Conservation (phyloP, 1,140 invertebrate species). For the Cyphomyrmex costatus region DNA sequence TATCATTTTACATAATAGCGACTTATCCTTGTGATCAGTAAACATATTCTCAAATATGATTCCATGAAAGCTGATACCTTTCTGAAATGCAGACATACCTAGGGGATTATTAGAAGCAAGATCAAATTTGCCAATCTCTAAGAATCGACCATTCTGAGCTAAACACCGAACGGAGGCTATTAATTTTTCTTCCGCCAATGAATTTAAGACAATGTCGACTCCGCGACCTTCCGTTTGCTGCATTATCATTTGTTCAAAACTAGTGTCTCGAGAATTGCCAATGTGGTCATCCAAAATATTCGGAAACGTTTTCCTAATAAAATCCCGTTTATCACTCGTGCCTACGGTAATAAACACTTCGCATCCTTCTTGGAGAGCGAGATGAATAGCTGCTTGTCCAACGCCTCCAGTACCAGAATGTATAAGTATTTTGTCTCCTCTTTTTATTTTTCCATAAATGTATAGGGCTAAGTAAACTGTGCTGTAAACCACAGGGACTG, state of each 20-base stretch:
- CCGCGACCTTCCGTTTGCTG: conserved; percentile 88
- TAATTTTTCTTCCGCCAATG: conserved; percentile 92
- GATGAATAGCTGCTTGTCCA: conserved; percentile 82
- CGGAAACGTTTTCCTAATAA: conserved; percentile 90
- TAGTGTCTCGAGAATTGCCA: conserved; percentile 90
- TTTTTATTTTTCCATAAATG: conserved; percentile 86
- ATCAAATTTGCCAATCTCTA: conserved; percentile 94
- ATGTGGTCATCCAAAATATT: conserved; percentile 90
- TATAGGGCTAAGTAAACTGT: conserved; percentile 95
- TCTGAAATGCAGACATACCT: conserved; percentile 92
- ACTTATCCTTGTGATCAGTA: conserved; percentile 78
- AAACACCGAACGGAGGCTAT: conserved; percentile 92
- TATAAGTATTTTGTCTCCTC: conserved; percentile 88
- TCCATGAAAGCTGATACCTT: conserved; percentile 93
- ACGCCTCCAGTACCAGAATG: conserved; percentile 83
- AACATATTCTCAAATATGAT: conserved; percentile 86
- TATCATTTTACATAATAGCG: conserved; percentile 87
- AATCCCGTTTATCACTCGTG: conserved; percentile 90
- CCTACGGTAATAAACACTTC: conserved; percentile 89
- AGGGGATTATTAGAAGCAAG: conserved; percentile 89
- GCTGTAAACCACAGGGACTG: conserved; percentile 94
- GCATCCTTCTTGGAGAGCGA: not conserved
- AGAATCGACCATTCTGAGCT: conserved; percentile 89
- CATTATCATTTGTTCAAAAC: conserved; percentile 91
- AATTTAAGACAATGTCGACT: conserved; percentile 93